Conservation (phyloP, 2,797 vertebrate species). For the Lithobates sylvaticus region DNA sequence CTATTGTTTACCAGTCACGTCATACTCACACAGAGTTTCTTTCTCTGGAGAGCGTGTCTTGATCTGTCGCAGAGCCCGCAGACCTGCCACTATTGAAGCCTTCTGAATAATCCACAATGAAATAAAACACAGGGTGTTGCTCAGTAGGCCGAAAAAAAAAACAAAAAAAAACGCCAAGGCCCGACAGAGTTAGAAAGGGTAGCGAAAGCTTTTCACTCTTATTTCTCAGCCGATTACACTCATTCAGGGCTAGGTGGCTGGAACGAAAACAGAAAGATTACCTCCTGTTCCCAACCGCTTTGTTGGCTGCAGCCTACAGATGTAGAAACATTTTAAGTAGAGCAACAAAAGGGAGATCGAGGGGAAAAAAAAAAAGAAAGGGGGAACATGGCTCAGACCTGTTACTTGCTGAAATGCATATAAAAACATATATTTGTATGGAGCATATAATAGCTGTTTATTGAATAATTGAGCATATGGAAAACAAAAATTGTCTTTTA, state of each 20-base stretch:
- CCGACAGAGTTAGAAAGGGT: slow-evolving; percentile 75
- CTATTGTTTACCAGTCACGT: slow-evolving; percentile 68
- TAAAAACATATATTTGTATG: slow-evolving; percentile 59
- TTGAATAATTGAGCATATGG: slow-evolving; percentile 45
- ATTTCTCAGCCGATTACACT: slow-evolving; percentile 93
- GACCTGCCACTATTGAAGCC: slow-evolving; percentile 69
- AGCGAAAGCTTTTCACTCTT: slow-evolving; percentile 75
- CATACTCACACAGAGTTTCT: slow-evolving; percentile 70
- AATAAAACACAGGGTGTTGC: slow-evolving; percentile 70
- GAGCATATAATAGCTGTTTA: slow-evolving; percentile 54
- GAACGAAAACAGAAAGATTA: slow-evolving; percentile 91
- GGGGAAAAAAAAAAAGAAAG: not conserved
- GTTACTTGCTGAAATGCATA: slow-evolving; percentile 64
- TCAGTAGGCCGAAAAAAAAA: slow-evolving; percentile 66
- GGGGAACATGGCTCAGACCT: slow-evolving; percentile 57
- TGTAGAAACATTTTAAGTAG: slow-evolving; percentile 70
- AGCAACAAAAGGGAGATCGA: slow-evolving; percentile 66
- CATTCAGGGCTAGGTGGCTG: slow-evolving; percentile 88
- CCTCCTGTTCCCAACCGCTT: slow-evolving; percentile 76
- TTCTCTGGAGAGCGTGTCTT: slow-evolving; percentile 71
- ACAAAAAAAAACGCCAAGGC: slow-evolving; percentile 61
- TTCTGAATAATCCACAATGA: slow-evolving; percentile 72
- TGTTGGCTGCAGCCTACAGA: slow-evolving; percentile 71
- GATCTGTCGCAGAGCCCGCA: slow-evolving; percentile 69
- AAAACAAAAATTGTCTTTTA: slow-evolving; percentile 8